phyloP scores from a whole-genome alignment of 64 coral and sea anemone species.

The Cladopsammia gracilis region DNA sequence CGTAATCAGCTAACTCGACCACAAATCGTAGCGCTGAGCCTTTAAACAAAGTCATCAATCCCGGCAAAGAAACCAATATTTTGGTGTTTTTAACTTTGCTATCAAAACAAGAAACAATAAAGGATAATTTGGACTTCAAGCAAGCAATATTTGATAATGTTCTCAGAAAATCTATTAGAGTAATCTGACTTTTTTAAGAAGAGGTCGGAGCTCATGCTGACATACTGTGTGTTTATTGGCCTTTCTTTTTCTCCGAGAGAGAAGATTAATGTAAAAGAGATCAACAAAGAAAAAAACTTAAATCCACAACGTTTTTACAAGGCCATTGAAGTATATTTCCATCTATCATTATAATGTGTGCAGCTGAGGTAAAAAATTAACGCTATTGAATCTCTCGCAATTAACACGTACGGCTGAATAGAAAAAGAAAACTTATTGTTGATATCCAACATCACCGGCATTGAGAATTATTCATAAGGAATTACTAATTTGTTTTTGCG shows the following conservation, averaged over 20 bases:
- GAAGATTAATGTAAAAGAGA: neutral
- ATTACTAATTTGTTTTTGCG: too few species aligned
- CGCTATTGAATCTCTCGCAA: too few species aligned
- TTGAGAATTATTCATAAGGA: too few species aligned
- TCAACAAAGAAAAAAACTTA: neutral
- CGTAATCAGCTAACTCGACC: neutral
- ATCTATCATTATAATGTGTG: too few species aligned
- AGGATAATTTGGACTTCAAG: neutral
- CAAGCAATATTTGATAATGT: too few species aligned
- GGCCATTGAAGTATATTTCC: neutral
- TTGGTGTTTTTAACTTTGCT: neutral
- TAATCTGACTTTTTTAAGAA: neutral
- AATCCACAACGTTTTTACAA: slow-evolving; percentile 20
- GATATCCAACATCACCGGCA: too few species aligned
- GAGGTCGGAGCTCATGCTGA: neutral
- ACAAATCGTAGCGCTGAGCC: neutral
- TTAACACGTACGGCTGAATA: too few species aligned
- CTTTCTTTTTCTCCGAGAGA: neutral
- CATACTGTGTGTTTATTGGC: neutral
- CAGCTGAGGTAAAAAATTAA: too few species aligned
- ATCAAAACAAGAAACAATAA: neutral
- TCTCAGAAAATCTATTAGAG: too few species aligned
- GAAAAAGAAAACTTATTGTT: too few species aligned
- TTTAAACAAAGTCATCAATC: neutral
- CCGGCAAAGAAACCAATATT: neutral